Evolutionary conservation across 2,113 vertebrate species (phyloP), one percentile per base, ranked within the genome.

Genomic region (Ramphastos sulfuratus): DNA sequence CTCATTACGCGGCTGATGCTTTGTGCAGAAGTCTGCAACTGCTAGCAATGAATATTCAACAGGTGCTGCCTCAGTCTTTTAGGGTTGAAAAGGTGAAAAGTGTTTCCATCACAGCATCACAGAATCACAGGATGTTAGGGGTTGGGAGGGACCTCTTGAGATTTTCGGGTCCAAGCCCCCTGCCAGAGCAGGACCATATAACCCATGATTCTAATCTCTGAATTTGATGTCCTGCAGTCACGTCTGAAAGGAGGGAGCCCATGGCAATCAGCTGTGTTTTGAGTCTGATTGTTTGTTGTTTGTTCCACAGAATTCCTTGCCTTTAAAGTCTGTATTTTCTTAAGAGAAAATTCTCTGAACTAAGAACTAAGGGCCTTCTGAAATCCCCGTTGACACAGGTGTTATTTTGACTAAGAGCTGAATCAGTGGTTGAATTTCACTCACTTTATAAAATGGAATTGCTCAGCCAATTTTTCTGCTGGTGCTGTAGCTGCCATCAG

Each of bases 21-120:
- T 90, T 96, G 65, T 90, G 86, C 66, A 64, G 17, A 93, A 84
- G 54, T 79, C 83, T 93, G 78, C 74, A 90, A 61, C 19, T 54
- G 55, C 60, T 82, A 50, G 27, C 71, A 79, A 82, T 90, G 79
- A 92, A 92, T 92, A 92, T 95, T 80, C 72, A 95, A 76, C 33
- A 61, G 33, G 52, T 27, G 39, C 24, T 0, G 0, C 23, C 58
- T 81, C n/a, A 18, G 12, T 80, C 59, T 75, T 86, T 83, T 63
- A 60, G 15, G 31, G 39, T 33, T 63, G 42, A 61, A 85, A 93
- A 89, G 16, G 55, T 76, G 81, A 70, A 84, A 89, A 82, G 69
- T 63, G 24, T 35, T 16, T 46, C 44, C 44, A 17, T 46, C 44
- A 46, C 15, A 46, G 44, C 44, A 46, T 46, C 44, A 46, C 44